Evolutionary conservation across 37 sponge, comb jelly and placozoan genomes (phyloP), one percentile per base, ranked within the genome.

Genomic region (Diacarnus erythraeanus): DNA sequence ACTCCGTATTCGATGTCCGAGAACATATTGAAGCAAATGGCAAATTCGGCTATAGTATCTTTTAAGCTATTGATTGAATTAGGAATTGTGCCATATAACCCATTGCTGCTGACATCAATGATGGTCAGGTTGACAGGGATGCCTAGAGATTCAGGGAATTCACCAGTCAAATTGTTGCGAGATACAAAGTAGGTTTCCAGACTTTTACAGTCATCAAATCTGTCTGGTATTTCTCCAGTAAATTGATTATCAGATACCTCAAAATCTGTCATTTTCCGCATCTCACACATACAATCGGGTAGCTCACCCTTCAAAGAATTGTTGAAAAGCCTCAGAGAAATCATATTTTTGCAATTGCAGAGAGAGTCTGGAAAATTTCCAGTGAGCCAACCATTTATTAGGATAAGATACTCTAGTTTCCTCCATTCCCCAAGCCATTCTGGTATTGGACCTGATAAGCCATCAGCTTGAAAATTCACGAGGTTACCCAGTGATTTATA

Each of bases 21-120:
- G 9, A 94, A 73, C 70, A 59, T 86, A 72, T 94, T 94, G 77
- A 79, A 86, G 43, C 87, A 80, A 2, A 94, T 29, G 30, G 83
- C 38, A 71, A 86, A 82, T 22, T 59, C 82, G 35, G 65, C 77
- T 17, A 81, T 84, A 17, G 57, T 65, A 6, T 64, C 42, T 31
- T 31, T 41, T 20, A 85, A 65, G 34, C 44, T 63, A 35, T 79
- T 58, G 17, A 86, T 68, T 0, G 87, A 47, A 31, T 79, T 76
- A 26, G 94, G 94, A 21, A 94, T 73, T 10, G 75, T 54, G 18
- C 90, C 94, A 30, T 54, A 66, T 17, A 94, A 30, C 15, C n/a
- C 38, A 59, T 94, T 94, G 25, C 31, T 37, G 78, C 87, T 68
- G 36, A 94, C 37, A 75, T 94, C 84, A 9, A 94, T 38, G 1